phyloP scores from a whole-genome alignment of 1,140 invertebrate species.

The Polypedilum pembai region DNA sequence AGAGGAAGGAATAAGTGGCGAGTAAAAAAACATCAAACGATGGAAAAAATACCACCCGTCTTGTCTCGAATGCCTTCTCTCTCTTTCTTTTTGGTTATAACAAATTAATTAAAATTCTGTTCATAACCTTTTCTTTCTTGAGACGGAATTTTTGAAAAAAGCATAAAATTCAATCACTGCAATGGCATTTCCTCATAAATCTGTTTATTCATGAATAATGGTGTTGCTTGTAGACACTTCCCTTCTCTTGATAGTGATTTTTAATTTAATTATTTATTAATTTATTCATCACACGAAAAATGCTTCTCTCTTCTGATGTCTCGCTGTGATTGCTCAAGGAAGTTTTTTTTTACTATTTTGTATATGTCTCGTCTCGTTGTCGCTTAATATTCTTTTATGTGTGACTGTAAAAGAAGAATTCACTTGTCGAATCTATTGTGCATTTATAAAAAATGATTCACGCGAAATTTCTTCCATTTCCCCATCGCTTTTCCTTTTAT shows the following conservation, averaged over 20 bases:
- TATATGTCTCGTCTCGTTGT: neutral
- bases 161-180: neutral
- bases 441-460: conserved; percentile 6
- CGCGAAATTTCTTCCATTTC: conserved; percentile 2
- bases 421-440: neutral
- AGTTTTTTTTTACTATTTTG: neutral
- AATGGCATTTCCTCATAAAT: neutral
- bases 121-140: conserved; percentile 12
- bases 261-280: conserved; percentile 23
- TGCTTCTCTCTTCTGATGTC: neutral
- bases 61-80: neutral
- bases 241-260: neutral
- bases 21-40: neutral
- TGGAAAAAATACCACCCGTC: neutral
- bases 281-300: conserved; percentile 21
- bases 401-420: neutral
- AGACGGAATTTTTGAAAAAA: neutral
- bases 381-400: neutral
- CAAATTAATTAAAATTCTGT: conserved; percentile 19
- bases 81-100: neutral
- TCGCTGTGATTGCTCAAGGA: conserved; percentile 21
- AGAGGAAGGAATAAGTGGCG: neutral
- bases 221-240: no score
- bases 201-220: no score
- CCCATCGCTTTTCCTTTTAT: no score